A percentile compares a stretch with the other conserved stretches of the same genome.
Evolutionary conservation across 2,888 invertebrate genomes (phyloP).

Genomic region (Cybosia mesomella): DNA sequence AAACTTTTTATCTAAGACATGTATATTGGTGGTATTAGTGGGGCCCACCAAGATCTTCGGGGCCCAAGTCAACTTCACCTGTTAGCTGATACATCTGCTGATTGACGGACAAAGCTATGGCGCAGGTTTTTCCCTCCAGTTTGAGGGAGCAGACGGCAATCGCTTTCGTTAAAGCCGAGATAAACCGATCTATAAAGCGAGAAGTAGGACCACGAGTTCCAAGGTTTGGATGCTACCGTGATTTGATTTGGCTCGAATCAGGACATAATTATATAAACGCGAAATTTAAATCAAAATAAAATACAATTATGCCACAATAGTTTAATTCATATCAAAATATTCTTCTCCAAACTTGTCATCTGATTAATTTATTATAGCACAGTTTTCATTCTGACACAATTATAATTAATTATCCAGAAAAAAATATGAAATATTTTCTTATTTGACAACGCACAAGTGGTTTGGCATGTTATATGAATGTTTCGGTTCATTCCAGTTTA

Average conservation of each 20-base stretch:
- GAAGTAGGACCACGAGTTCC: neutral
- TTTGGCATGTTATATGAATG: neutral
- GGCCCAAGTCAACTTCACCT: too few relatives aligned
- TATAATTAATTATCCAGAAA: neutral
- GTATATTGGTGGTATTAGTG: too few relatives aligned
- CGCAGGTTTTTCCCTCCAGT: too few relatives aligned
- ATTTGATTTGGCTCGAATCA: too few relatives aligned
- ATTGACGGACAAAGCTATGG: too few relatives aligned
- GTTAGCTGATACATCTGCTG: too few relatives aligned
- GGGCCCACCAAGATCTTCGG: too few relatives aligned
- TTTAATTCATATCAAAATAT: neutral
- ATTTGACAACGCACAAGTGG: slow-evolving; percentile 10
- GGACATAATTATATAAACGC: too few relatives aligned
- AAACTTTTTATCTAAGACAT: too few relatives aligned
- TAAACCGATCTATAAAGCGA: neutral
- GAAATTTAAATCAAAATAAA: neutral
- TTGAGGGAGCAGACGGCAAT: too few relatives aligned
- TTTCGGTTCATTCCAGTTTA: neutral
- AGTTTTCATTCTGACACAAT: neutral
- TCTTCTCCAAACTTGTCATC: neutral
- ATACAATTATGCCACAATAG: neutral
- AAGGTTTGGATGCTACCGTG: neutral
- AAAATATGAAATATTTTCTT: slow-evolving; percentile 1
- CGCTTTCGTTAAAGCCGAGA: neutral
- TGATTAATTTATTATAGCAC: slow-evolving; percentile 5